Evolutionary conservation across 2,888 invertebrate species (phyloP), one percentile per base, ranked within the genome.

Genomic region (Amphiduros pacificus): DNA sequence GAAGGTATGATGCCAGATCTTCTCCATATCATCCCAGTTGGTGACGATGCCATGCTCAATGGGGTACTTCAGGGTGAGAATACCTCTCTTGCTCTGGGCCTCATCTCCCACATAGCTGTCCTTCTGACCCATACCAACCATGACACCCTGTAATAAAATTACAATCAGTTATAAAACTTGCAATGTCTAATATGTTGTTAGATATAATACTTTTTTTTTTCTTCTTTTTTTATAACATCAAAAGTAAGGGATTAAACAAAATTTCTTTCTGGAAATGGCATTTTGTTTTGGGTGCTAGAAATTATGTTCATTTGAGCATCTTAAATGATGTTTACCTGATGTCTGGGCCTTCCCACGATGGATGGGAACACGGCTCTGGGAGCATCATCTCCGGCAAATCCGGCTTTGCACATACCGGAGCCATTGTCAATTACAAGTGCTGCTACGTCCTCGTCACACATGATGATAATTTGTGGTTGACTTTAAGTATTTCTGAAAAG

Each of bases 1-100:
- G 89, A 95, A 95, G 80, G 95, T 94, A 87, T 96, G 95, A 85
- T 95, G 95, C 95, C 95, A 96, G 87, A 96, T 95, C 86, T 96
- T 94, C 86, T 95, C 95, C 95, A 96, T 76, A 55, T 76, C 77
- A 44, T 75, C 76, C 77, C 77, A 77, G 75, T 76, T 74, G 61
- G 74, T 76, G 65, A 77, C 74, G 54, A 76, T 75, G 32, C 77
- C 77, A 55, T 76, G 77, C 61, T 75, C 74, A 59, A 77, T 74
- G 32, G 77, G 75, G 65, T 76, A 77, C 62, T 75, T 77, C 57
- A 77, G 67, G 59, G 74, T 73, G 53, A 77, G 73, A 65, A 76
- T 74, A 71, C 76, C 77, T 70, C 77, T 70, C 68, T 74, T 74
- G 65, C 71, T 73, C 68, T 77, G 76, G 55, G 76, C 77, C 61